Evolutionary conservation across 2,113 vertebrate species (phyloP).

Genomic region (Macquaria ambigua): DNA sequence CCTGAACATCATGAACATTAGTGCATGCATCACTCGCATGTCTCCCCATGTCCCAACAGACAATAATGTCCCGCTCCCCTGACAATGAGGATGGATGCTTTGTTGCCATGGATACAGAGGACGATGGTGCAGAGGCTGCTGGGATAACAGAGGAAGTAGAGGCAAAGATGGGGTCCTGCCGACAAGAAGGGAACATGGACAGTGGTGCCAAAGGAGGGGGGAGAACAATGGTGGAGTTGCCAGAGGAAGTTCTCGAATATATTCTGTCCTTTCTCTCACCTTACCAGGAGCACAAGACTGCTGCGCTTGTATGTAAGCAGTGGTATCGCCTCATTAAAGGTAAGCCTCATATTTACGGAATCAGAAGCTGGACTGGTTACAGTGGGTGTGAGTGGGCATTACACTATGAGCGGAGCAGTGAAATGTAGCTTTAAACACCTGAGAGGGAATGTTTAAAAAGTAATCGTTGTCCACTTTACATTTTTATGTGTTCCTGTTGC

Average conservation of each 20-base stretch:
- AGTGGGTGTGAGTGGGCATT: not conserved
- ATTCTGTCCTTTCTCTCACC: slow-evolving; percentile 98
- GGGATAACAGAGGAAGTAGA: slow-evolving; percentile 85
- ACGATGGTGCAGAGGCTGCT: slow-evolving; percentile 79
- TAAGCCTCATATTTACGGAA: slow-evolving; percentile 63
- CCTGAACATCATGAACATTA: not conserved
- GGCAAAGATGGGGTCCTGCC: slow-evolving; percentile 66
- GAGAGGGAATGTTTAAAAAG: not conserved
- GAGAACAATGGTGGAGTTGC: slow-evolving; percentile 92
- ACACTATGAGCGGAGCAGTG: not conserved
- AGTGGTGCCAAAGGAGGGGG: slow-evolving; percentile 68
- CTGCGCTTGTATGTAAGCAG: slow-evolving; percentile 97
- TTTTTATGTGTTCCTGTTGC: not conserved
- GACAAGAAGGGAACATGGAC: slow-evolving; percentile 76
- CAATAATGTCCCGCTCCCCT: slow-evolving; percentile 93
- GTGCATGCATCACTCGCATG: not conserved
- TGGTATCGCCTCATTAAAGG: slow-evolving; percentile 99
- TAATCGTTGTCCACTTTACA: not conserved
- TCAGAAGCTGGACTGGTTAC: not conserved
- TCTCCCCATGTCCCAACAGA: slow-evolving; percentile 67
- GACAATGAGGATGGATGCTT: slow-evolving; percentile 94
- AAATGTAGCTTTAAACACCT: not conserved
- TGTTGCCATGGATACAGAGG: slow-evolving; percentile 95
- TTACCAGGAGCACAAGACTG: slow-evolving; percentile 98
- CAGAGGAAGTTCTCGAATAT: slow-evolving; percentile 97